Evolutionary conservation across 2,888 invertebrate genomes (phyloP).

Genomic region (Drosophila affinis): DNA sequence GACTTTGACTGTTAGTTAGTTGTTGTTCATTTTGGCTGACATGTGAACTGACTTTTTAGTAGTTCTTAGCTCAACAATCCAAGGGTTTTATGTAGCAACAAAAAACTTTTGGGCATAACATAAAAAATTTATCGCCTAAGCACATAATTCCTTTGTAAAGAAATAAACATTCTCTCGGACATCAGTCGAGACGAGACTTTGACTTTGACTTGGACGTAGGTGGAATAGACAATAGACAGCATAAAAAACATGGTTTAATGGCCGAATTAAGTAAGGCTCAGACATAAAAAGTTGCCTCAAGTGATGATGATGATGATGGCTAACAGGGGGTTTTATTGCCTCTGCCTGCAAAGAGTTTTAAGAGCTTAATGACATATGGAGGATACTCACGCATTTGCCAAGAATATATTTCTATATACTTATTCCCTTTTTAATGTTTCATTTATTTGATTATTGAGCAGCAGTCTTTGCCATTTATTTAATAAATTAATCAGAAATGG

Average conservation of each 20-base stretch:
- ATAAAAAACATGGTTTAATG: conserved; percentile 40
- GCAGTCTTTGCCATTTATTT: conserved; percentile 33
- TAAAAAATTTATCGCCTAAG: conserved; percentile 51
- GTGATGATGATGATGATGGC: conserved; percentile 1
- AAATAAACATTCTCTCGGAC: conserved; percentile 33
- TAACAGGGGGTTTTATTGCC: not conserved
- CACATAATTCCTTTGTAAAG: conserved; percentile 35
- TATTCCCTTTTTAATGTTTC: not conserved
- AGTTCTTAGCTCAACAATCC: conserved; percentile 11
- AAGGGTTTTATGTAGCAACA: conserved; percentile 53
- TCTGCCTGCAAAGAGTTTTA: not conserved
- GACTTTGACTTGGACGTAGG: conserved; percentile 19
- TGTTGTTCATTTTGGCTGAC: conserved; percentile 25
- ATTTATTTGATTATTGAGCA: conserved; percentile 9
- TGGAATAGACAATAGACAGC: conserved; percentile 25
- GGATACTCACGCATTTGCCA: not conserved
- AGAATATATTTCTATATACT: not conserved
- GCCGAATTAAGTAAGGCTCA: conserved; percentile 22
- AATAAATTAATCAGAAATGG: conserved; percentile 52
- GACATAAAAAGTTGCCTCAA: conserved; percentile 23
- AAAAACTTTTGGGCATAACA: conserved; percentile 56
- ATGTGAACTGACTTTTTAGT: conserved; percentile 48
- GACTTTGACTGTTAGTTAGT: conserved; percentile 36
- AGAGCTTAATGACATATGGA: conserved; percentile 21
- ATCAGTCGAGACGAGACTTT: not conserved